These are phyloP conservation scores for Myocastor coypus DNA, from an alignment of 2,113 vertebrate genomes.

Conservation along the genomic window DNA sequence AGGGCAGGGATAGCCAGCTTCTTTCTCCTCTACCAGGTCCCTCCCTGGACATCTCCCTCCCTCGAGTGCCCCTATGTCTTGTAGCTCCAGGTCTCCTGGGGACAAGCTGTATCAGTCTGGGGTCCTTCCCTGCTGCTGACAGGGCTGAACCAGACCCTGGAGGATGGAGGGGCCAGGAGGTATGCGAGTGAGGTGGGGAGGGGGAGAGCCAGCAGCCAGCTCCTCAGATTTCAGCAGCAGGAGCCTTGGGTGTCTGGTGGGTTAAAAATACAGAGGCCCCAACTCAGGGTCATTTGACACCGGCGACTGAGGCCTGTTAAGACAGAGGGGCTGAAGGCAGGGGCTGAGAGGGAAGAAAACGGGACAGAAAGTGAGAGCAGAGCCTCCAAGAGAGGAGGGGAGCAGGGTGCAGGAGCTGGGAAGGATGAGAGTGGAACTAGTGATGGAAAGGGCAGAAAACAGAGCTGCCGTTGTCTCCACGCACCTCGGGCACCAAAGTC, in stretches of 20 bases:
- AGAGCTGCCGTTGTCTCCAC: too few species aligned
- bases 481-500: background rate
- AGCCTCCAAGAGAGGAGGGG: slow-evolving; percentile 70
- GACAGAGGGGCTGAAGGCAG: slow-evolving; percentile 86
- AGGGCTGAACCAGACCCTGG: slow-evolving; percentile 59
- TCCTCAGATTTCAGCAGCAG: slow-evolving; percentile 75
- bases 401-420: slow-evolving; percentile 45
- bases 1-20: too few species aligned
- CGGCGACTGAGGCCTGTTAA: slow-evolving; percentile 74
- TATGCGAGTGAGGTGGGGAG: slow-evolving; percentile 1
- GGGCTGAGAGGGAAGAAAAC: slow-evolving; percentile 64
- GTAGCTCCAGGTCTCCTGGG: slow-evolving; percentile 51
- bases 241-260: slow-evolving; percentile 75
- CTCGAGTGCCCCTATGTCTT: background rate
- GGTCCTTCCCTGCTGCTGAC: slow-evolving; percentile 74
- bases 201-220: background rate
- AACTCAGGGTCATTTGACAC: slow-evolving; percentile 84
- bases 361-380: slow-evolving; percentile 7
- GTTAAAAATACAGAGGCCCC: slow-evolving; percentile 80
- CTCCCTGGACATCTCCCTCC: background rate
- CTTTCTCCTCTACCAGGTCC: background rate
- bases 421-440: slow-evolving; percentile 71
- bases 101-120: slow-evolving; percentile 54
- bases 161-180: background rate
- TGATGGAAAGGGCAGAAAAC: background rate